A percentile compares a stretch with the other conserved stretches of the same genome.
Conservation (phyloP, 1,140 invertebrate genomes). For the Trichogramma pretiosum region DNA sequence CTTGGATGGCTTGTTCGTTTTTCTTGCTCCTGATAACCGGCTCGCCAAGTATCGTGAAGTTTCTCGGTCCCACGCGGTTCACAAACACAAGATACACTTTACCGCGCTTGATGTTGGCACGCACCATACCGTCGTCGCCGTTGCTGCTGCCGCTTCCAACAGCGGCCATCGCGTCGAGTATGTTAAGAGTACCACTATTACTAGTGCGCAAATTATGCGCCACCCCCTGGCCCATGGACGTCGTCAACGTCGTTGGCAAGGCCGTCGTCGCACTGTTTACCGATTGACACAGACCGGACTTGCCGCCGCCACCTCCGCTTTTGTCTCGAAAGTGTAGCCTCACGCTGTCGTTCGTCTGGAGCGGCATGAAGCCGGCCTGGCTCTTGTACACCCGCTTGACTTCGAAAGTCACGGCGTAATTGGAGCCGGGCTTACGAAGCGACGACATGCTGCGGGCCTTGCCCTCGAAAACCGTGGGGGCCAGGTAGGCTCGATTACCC, state of each 20-base stretch:
- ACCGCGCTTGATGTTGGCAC: slow-evolving; percentile 53
- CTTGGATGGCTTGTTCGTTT: slow-evolving; percentile 46
- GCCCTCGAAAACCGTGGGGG: slow-evolving; percentile 56
- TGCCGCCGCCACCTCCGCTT: slow-evolving; percentile 29
- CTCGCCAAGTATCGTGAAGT: slow-evolving; percentile 56
- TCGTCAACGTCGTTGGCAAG: not conserved
- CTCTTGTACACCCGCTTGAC: slow-evolving; percentile 56
- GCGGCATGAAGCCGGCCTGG: slow-evolving; percentile 44
- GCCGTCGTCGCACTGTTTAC: slow-evolving; percentile 19
- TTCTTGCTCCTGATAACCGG: slow-evolving; percentile 48
- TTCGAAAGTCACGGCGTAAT: slow-evolving; percentile 58
- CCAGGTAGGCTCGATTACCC: slow-evolving; percentile 51
- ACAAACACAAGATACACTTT: slow-evolving; percentile 59
- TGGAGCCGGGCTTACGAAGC: slow-evolving; percentile 44
- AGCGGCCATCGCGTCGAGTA: slow-evolving; percentile 12
- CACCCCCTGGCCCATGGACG: slow-evolving; percentile 14
- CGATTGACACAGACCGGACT: slow-evolving; percentile 36
- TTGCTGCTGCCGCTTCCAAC: slow-evolving; percentile 34
- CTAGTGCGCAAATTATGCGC: no score
- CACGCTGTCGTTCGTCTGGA: slow-evolving; percentile 46
- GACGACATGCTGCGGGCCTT: slow-evolving; percentile 55
- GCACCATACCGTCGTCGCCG: slow-evolving; percentile 42
- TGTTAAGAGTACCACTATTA: slow-evolving; percentile 1
- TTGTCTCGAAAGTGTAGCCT: slow-evolving; percentile 47
- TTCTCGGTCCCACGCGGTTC: slow-evolving; percentile 54